Evolutionary conservation across 2,797 vertebrate species (phyloP), one percentile per base, ranked within the genome.

Genomic region (Bradypodion ventrale): DNA sequence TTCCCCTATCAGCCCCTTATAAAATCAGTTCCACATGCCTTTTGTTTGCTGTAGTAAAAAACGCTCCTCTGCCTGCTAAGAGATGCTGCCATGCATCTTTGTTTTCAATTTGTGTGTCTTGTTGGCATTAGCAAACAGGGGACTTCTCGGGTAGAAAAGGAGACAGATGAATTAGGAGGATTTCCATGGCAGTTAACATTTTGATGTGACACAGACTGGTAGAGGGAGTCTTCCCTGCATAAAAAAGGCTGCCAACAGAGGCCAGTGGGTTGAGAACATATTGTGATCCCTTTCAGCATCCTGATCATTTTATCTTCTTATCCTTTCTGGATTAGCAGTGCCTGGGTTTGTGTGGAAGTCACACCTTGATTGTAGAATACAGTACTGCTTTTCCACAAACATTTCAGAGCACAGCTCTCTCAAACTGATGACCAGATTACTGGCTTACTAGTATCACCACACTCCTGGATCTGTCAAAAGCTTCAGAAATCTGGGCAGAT

Each of bases 161-260:
- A 75, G 29, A 75, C 25, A 75, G 62, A 66, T 40, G 32, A 40
- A 52, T 23, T 75, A 46, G 73, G 73, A 68, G 65, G 8, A 74
- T 56, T 83, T 75, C 81, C 42, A 68, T 29, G 16, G 72, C 60
- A 66, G 32, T 83, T 75, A 65, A 40, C 81, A 40, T 75, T 66
- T 83, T 66, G 82, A 68, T 7, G 46, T 56, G 49, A 42, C 49
- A 59, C 49, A 69, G 44, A 40, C 4, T 40, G 9, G 27, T 23
- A 56, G 7, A 49, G 23, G 74, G 27, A 59, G 46, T 56, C 35
- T 76, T 5, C 37, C 76, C 73, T 66, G 44, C 27, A 56, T 32
- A 76, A 74, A 8, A 42, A 76, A 76, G 63, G 37, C 35, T 83
- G 63, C 32, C 65, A 59, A 35, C 32, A 40, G 74, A 69, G 74